Conservation (phyloP, 2,888 invertebrate species). For the Meghimatium bilineatum region DNA sequence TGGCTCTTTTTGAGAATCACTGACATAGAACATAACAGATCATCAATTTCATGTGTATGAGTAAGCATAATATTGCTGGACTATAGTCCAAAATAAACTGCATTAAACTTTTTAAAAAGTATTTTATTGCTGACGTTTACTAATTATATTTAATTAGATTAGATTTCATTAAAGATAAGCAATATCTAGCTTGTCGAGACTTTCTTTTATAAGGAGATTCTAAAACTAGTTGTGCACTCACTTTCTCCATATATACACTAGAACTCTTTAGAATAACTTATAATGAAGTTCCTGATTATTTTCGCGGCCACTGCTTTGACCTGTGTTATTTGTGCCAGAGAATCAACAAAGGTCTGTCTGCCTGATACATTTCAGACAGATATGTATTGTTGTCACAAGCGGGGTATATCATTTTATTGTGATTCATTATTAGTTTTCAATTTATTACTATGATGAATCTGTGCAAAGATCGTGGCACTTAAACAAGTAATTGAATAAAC, state of each 20-base stretch:
- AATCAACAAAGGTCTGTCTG: constrained; percentile 6
- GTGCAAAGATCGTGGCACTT: too few relatives aligned
- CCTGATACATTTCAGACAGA: constrained; percentile 1
- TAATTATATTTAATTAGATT: not conserved
- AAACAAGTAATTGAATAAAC: too few relatives aligned
- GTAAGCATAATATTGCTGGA: too few relatives aligned
- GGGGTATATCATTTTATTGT: not conserved
- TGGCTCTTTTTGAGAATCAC: too few relatives aligned
- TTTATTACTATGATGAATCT: too few relatives aligned
- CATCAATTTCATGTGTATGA: too few relatives aligned
- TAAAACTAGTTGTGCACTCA: not conserved
- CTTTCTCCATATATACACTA: not conserved
- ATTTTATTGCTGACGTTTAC: not conserved
- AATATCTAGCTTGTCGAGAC: not conserved
- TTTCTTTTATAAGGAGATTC: not conserved
- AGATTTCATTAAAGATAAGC: not conserved
- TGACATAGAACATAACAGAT: too few relatives aligned
- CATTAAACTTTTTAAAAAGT: too few relatives aligned
- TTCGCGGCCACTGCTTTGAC: not conserved
- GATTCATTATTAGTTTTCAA: too few relatives aligned
- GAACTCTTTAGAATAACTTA: not conserved
- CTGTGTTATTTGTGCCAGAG: not conserved
- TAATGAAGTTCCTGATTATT: not conserved
- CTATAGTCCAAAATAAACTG: too few relatives aligned
- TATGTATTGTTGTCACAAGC: not conserved